Evolutionary conservation across 2,797 vertebrate species (phyloP).

Genomic region (Eulemur rubriventer): DNA sequence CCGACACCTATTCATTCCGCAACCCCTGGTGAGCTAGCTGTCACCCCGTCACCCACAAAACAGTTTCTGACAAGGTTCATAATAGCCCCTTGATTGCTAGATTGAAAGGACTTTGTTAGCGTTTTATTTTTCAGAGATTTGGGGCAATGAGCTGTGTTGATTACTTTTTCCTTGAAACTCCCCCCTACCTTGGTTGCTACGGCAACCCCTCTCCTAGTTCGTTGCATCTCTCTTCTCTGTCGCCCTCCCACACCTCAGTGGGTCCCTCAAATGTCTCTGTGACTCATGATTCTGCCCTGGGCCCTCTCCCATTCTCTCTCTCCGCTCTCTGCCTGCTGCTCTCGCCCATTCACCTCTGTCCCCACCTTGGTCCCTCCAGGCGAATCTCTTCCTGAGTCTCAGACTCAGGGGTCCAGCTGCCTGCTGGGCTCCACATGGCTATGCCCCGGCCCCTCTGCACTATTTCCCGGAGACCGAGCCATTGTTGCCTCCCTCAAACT

Average conservation of each 20-base stretch:
- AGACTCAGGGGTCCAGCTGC: background rate
- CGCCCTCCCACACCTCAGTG: background rate
- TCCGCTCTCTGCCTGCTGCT: background rate
- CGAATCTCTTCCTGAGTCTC: background rate
- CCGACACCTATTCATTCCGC: background rate
- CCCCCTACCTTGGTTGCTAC: constrained; percentile 62
- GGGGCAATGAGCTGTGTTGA: constrained; percentile 44
- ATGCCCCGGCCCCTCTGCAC: background rate
- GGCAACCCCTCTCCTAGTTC: constrained; percentile 40
- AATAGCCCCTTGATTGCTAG: constrained; percentile 44
- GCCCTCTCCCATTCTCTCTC: background rate
- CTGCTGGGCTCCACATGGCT: background rate
- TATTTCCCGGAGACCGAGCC: background rate
- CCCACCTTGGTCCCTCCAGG: background rate
- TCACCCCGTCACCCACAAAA: background rate
- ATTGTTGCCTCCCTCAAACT: background rate
- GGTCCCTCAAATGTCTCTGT: constrained; percentile 4
- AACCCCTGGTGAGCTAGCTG: background rate
- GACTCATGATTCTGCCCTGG: background rate
- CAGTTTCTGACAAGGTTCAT: background rate
- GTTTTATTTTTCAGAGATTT: constrained; percentile 59
- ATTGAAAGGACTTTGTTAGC: constrained; percentile 55
- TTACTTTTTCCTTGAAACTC: constrained; percentile 66
- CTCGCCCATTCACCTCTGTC: background rate
- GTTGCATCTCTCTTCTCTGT: constrained; percentile 48